Evolutionary conservation across 2,113 vertebrate species (phyloP), one percentile per base, ranked within the genome.

Genomic region (Suricata suricatta): DNA sequence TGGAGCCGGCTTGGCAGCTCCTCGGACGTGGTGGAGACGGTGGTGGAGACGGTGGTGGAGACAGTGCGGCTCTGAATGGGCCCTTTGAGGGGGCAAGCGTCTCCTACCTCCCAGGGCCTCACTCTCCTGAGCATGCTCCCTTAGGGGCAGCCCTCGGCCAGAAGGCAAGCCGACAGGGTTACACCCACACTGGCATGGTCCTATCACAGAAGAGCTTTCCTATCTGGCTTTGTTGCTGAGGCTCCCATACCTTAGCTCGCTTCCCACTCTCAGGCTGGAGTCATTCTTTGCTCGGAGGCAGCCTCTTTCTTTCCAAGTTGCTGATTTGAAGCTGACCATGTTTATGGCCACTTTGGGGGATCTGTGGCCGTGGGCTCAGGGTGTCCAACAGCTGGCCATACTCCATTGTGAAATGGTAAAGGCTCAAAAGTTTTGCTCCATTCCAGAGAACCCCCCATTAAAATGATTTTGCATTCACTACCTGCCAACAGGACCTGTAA

Each of bases 381-480:
- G 97, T 83, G 35, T 92, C 87, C 69, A 98, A 98, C 98, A 98
- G 99, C 98, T 98, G 98, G 98, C 95, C 0, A 0, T 15, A 76
- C 0, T 57, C 98, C 97, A 98, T 97, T 99, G 98, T 98, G 94
- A 98, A 98, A 97, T n/a, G 63, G 97, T 96, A 98, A 99, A 98
- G 94, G 98, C 98, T 98, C 95, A 97, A 96, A 98, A 99, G 98
- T 99, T 99, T 97, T 98, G 98, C 98, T 99, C 97, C 8, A 4
- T 98, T 99, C 98, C 98, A 98, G 98, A 98, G 98, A 98, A 98
- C 96, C 95, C 96, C 94, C 98, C 98, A 99, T 99, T 99, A 99
- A 99, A 99, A 98, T 98, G 96, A 98, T 98, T 99, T 98, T 98
- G 97, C 98, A 99, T 99, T 99, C 99, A 99, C 83, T 98, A 99